Evolutionary conservation across 2,113 vertebrate genomes (phyloP), one percentile per base, ranked within the genome.

Genomic region (Pollimyrus isidori): DNA sequence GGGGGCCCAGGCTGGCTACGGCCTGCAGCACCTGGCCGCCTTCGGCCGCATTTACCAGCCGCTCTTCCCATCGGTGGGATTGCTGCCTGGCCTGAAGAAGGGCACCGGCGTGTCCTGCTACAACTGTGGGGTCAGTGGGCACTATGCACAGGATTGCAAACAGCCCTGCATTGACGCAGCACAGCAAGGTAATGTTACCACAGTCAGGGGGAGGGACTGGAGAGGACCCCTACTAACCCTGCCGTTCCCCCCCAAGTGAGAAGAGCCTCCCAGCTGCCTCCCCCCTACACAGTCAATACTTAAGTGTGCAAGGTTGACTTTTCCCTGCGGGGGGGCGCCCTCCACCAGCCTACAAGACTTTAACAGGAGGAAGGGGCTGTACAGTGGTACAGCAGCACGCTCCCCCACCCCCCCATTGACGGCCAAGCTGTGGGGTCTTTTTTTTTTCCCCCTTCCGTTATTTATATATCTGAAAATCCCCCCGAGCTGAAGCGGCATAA

Each of bases 101-200:
- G 96, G 94, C 3, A 95, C 95, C 91, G 96, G 94, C 82, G 93
- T 96, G 86, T 98, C 97, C 46, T 98, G 97, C 95, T 98, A 97
- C 94, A 98, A 97, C 96, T 98, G 97, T 93, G 97, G 97, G 92
- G 93, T 96, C 90, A 97, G 96, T 93, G 97, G 97, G 52, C 97
- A 98, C 94, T 97, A 96, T 93, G 97, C 97, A 80, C 96, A 97
- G 92, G 97, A 98, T 93, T 98, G 97, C 96, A 98, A 97, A 94
- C 97, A 98, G 95, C 94, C 96, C 48, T 94, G 96, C 93, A 94
- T 96, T 94, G 97, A 98, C 91, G 95, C 97, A 93, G 95, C 92
- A 93, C 96, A 96, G 93, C 96, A 95, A 97, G 97, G 97, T 97
- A 97, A 97, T 95, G 94, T 90, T 87, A 94, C 93, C 94, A 94